Conservation (phyloP, 2,113 vertebrate genomes). For the Onychostoma macrolepis region DNA sequence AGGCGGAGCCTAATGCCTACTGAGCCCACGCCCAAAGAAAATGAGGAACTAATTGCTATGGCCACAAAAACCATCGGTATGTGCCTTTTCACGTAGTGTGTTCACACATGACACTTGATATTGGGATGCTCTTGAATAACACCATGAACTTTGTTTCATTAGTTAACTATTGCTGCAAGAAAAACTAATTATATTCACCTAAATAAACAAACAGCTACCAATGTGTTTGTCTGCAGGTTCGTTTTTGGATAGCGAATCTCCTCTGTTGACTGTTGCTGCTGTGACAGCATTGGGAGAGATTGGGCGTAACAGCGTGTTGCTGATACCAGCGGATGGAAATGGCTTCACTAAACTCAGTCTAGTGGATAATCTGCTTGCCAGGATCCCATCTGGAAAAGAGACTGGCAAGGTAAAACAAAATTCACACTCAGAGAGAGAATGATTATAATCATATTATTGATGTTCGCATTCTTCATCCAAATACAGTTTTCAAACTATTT, state of each 20-base stretch:
- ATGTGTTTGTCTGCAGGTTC: conserved; percentile 74
- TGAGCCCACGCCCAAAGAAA: conserved; percentile 75
- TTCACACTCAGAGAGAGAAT: not conserved
- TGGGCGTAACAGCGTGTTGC: conserved; percentile 87
- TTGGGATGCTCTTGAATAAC: not conserved
- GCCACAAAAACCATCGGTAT: conserved; percentile 91
- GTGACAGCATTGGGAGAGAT: conserved; percentile 94
- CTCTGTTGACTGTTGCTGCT: conserved; percentile 86
- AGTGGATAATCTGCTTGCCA: conserved; percentile 88
- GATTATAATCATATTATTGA: not conserved
- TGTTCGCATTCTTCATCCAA: not conserved
- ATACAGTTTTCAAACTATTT: not conserved
- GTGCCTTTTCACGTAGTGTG: not conserved
- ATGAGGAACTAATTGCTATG: conserved; percentile 84
- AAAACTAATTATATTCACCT: not conserved
- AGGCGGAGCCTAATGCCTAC: conserved; percentile 69
- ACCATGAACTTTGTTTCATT: not conserved
- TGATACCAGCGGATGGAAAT: conserved; percentile 84
- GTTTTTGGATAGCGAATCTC: conserved; percentile 87
- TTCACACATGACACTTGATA: not conserved
- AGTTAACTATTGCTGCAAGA: not conserved
- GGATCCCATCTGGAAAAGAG: conserved; percentile 95
- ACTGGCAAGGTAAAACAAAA: conserved; percentile 82
- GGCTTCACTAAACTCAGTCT: conserved; percentile 89
- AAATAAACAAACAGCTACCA: not conserved